Evolutionary conservation across 2,888 invertebrate species (phyloP).

Genomic region (Andrena trimmerana): DNA sequence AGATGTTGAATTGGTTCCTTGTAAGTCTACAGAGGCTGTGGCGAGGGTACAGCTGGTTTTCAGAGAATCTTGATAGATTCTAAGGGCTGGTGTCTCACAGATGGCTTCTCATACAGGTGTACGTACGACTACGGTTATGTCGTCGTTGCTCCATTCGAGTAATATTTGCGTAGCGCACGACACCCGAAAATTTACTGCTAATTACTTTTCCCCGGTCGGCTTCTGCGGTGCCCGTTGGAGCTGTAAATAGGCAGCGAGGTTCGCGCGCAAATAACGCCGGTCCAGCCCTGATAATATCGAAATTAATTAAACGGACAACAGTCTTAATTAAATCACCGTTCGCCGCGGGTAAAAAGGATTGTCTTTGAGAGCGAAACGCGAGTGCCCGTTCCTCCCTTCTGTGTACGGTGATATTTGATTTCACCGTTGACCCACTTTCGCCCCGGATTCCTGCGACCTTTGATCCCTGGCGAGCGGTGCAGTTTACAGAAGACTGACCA

Average conservation of each 20-base stretch:
- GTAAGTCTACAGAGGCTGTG: too few relatives aligned
- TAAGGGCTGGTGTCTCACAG: too few relatives aligned
- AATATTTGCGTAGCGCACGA: constrained; percentile 30
- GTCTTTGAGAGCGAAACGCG: constrained; percentile 26
- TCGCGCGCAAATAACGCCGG: constrained; percentile 1
- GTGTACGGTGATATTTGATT: constrained; percentile 63
- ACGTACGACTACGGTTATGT: constrained; percentile 12
- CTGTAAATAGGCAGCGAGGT: constrained; percentile 46
- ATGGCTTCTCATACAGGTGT: neutral
- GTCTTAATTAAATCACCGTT: constrained; percentile 50
- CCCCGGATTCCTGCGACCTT: constrained; percentile 51
- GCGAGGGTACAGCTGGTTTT: too few relatives aligned
- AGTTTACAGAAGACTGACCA: constrained; percentile 60
- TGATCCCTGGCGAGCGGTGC: constrained; percentile 56
- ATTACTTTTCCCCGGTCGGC: constrained; percentile 60
- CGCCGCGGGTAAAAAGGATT: constrained; percentile 13
- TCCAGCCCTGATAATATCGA: constrained; percentile 6
- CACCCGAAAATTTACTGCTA: constrained; percentile 67
- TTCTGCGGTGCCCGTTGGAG: neutral
- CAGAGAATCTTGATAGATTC: too few relatives aligned
- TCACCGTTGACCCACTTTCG: constrained; percentile 58
- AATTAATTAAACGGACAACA: constrained; percentile 59
- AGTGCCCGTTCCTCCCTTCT: constrained; percentile 13
- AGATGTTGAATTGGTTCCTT: too few relatives aligned
- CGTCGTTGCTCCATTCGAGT: neutral